These are phyloP conservation scores for Dryobates pubescens DNA, from an alignment of 2,797 vertebrate genomes.

Conservation along the genomic window DNA sequence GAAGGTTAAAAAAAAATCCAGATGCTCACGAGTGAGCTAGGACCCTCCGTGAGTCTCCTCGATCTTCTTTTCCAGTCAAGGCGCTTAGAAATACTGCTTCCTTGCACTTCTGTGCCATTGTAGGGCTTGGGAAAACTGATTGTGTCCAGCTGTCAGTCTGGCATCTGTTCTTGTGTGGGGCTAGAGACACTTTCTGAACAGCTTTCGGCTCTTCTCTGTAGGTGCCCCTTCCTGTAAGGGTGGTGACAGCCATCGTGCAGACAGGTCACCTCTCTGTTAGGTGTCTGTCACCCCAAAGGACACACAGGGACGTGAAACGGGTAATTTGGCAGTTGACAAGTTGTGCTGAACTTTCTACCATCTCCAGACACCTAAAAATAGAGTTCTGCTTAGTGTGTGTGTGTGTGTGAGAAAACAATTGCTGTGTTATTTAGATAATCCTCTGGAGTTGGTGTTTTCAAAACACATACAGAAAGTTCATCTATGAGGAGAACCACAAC, in stretches of 20 bases:
- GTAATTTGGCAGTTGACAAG: no score
- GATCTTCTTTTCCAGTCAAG: not conserved
- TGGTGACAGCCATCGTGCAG: not conserved
- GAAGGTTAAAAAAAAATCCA: accelerated
- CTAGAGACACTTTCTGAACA: accelerated
- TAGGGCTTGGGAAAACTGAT: not conserved
- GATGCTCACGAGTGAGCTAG: accelerated
- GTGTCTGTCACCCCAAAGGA: accelerated
- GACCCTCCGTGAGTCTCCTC: not conserved
- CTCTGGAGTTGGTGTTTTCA: not conserved
- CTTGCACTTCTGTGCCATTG: accelerated
- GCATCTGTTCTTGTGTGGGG: accelerated
- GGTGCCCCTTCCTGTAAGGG: accelerated
- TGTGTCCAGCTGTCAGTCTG: not conserved
- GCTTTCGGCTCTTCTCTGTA: accelerated
- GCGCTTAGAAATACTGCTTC: not conserved
- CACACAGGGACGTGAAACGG: not conserved
- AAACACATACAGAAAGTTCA: accelerated
- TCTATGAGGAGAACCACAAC: accelerated
- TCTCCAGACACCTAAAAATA: not conserved
- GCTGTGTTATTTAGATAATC: accelerated
- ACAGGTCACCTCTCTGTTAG: not conserved
- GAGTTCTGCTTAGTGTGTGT: accelerated
- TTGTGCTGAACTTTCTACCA: accelerated
- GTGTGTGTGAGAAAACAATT: accelerated